Conservation (phyloP, 1,140 invertebrate species). For the Glossosoma conforme region DNA sequence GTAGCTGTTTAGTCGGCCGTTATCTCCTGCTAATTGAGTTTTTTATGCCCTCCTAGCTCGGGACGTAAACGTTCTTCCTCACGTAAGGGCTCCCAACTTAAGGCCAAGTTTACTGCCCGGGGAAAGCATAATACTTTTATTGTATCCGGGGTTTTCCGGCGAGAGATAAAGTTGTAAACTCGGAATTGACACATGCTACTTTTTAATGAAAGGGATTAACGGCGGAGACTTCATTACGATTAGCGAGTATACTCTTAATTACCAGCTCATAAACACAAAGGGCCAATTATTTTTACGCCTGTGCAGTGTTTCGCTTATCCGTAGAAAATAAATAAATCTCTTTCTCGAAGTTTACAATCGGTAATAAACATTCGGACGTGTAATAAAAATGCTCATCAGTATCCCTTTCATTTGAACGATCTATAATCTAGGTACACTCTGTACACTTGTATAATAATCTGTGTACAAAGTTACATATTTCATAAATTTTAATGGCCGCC, state of each 20-base stretch:
- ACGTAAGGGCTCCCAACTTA: constrained; percentile 23
- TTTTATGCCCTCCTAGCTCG: constrained; percentile 23
- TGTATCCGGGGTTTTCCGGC: background rate
- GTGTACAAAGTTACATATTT: too few relatives aligned
- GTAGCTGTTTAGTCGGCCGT: constrained; percentile 31
- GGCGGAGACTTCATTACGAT: background rate
- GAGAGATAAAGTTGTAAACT: constrained; percentile 10
- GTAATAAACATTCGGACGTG: background rate
- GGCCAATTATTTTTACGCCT: constrained; percentile 14
- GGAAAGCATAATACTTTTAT: constrained; percentile 11
- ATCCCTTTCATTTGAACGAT: background rate
- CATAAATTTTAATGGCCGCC: too few relatives aligned
- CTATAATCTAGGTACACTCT: constrained; percentile 1
- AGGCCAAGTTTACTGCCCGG: constrained; percentile 2
- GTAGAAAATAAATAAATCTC: too few relatives aligned
- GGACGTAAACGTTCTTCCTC: constrained; percentile 9
- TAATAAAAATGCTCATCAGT: background rate
- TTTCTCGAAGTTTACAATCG: constrained; percentile 4
- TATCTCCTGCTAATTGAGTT: constrained; percentile 31
- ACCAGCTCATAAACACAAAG: constrained; percentile 11
- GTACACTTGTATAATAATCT: background rate
- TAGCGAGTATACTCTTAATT: constrained; percentile 10
- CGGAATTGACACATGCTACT: constrained; percentile 21
- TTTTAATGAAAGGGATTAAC: constrained; percentile 18
- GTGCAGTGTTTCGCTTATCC: constrained; percentile 13